A percentile compares a stretch with the other conserved stretches of the same genome.
Conservation (phyloP, 2,888 invertebrate species). For the Xanthorhoe spadicearia region DNA sequence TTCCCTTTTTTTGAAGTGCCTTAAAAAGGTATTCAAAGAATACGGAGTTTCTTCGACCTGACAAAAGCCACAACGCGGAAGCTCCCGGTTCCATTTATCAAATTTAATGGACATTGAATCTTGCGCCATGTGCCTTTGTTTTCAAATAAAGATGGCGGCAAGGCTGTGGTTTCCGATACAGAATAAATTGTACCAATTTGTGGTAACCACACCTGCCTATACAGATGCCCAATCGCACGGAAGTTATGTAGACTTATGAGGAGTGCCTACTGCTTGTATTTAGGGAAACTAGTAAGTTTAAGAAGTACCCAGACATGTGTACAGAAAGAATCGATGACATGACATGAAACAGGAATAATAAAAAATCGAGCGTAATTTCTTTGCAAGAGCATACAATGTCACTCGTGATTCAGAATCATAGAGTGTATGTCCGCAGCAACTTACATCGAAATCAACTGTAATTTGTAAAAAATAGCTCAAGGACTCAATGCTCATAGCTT, state of each 20-base stretch:
- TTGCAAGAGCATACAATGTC: not conserved
- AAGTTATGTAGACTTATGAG: constrained; percentile 8
- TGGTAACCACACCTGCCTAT: constrained; percentile 15
- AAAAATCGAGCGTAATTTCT: not conserved
- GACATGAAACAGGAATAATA: not conserved
- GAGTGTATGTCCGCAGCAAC: constrained; percentile 1
- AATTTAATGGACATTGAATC: constrained; percentile 15
- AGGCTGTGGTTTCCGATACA: constrained; percentile 13
- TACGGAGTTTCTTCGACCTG: not conserved
- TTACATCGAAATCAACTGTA: constrained; percentile 17
- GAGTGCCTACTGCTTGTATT: not conserved
- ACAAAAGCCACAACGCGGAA: constrained; percentile 10
- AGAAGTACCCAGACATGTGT: not conserved
- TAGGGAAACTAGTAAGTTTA: not conserved
- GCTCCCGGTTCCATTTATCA: constrained; percentile 7
- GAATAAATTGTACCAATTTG: constrained; percentile 23
- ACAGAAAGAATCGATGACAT: not conserved
- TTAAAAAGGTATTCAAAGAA: too few species aligned
- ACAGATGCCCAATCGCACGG: constrained; percentile 9
- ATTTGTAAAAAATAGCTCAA: constrained; percentile 21
- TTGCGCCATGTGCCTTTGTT: constrained; percentile 20
- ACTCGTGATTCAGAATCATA: constrained; percentile 3
- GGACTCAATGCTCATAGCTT: constrained; percentile 20
- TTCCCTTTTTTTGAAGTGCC: too few species aligned
- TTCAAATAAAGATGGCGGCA: constrained; percentile 11